Evolutionary conservation across 2,113 vertebrate genomes (phyloP).

Genomic region (Bothrops jararaca): DNA sequence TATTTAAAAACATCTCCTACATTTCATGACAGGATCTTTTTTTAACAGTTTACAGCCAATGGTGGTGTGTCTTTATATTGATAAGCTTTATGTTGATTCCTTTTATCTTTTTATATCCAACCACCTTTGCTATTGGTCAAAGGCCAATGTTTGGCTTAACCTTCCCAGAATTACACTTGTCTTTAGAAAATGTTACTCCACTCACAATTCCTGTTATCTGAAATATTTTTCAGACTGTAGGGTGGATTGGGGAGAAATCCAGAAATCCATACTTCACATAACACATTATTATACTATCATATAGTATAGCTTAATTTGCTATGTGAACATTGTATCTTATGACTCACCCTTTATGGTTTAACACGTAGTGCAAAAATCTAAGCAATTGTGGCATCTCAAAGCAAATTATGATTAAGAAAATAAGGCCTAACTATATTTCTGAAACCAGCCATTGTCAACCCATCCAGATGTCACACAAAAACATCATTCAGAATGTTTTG

Average conservation of each 20-base stretch:
- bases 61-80: background rate
- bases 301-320: background rate
- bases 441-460: background rate
- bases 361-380: background rate
- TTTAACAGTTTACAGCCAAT: background rate
- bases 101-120: background rate
- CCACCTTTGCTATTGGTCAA: background rate
- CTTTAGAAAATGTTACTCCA: background rate
- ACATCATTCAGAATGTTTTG: background rate
- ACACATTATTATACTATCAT: background rate
- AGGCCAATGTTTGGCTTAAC: background rate
- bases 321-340: background rate
- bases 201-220: background rate
- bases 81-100: background rate
- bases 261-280: background rate
- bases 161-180: background rate
- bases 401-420: background rate
- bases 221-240: background rate
- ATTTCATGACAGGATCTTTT: background rate
- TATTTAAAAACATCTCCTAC: background rate
- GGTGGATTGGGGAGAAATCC: background rate
- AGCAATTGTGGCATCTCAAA: background rate
- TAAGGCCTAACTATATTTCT: background rate
- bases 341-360: background rate
- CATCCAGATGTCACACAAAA: background rate